Percentiles rank a stretch among this genome's conserved stretches.
Evolutionary conservation across 2,888 invertebrate species (phyloP).

Genomic region (Uropetala carovei): DNA sequence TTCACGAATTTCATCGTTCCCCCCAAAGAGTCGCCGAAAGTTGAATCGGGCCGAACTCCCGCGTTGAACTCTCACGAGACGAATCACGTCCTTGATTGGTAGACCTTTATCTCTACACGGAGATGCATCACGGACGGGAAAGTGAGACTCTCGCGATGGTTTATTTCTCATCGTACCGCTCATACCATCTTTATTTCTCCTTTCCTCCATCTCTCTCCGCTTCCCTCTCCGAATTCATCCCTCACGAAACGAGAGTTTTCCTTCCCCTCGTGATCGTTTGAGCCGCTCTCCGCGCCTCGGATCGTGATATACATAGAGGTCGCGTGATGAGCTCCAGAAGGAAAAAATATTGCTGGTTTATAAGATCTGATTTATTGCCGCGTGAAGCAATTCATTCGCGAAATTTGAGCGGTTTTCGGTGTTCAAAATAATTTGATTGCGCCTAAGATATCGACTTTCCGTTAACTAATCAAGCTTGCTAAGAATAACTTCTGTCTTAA

Average conservation of each 20-base stretch:
- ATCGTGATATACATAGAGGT: slow-evolving; percentile 21
- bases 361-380: too few species aligned
- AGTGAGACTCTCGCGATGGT: not conserved
- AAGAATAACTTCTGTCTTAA: too few species aligned
- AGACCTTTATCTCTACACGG: slow-evolving; percentile 16
- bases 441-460: too few species aligned
- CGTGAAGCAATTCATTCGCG: too few species aligned
- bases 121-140: slow-evolving; percentile 41
- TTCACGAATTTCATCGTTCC: slow-evolving; percentile 9
- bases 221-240: not conserved
- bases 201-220: not conserved
- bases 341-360: too few species aligned
- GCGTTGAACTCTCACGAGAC: not conserved
- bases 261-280: not conserved
- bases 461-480: too few species aligned
- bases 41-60: not conserved
- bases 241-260: slow-evolving; percentile 28
- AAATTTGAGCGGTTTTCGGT: too few species aligned
- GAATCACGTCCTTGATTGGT: slow-evolving; percentile 52
- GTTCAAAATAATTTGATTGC: too few species aligned
- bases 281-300: not conserved
- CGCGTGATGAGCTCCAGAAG: not conserved
- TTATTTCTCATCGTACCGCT: too few species aligned
- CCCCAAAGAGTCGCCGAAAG: not conserved
- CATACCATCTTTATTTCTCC: not conserved